Evolutionary conservation across 1,140 invertebrate species (phyloP), one percentile per base, ranked within the genome.

Genomic region (Mylabris phalerata): DNA sequence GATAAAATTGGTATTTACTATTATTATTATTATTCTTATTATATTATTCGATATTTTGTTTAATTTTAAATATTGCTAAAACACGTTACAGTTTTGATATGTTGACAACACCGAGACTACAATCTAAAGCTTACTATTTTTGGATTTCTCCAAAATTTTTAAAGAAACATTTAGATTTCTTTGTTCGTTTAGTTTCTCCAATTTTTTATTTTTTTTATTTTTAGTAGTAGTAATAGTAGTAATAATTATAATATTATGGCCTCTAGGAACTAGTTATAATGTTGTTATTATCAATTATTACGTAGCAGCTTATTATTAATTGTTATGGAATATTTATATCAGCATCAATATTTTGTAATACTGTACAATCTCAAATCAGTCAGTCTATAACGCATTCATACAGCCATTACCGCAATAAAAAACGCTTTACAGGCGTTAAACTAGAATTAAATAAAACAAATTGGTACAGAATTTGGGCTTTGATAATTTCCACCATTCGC

Each of bases 31-130:
- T 32, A 52, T 44, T 54, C 1, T 54, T 54, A 11, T n/a, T 24
- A 54, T 54, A 38, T 43, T 4, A 40, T n/a, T 11, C 41, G 19
- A 32, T 24, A 55, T 9, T 13, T 27, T 26, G 27, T 42, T 32
- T 26, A 47, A 47, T 4, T 26, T 26, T 32, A 32, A 27, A 19
- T 66, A 64, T 64, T 67, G 65, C 64, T 64, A 61, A 58, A 60
- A 62, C 64, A 67, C 64, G 59, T 62, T 67, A 65, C 57, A 64
- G 32, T 57, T 63, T 61, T 71, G 67, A 71, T 71, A 71, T 71
- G 69, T 71, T 57, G 58, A 56, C 58, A 68, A 71, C 69, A 69
- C 62, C 67, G 63, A 68, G 67, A 58, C 63, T 67, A 64, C 48
- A 63, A 4, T 61, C 54, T 61, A 59, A 55, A 55, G 19, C 19